Percentiles rank a stretch among this genome's conserved stretches.
phyloP scores from a whole-genome alignment of 2,113 vertebrate species.

The Regulus satrapa region DNA sequence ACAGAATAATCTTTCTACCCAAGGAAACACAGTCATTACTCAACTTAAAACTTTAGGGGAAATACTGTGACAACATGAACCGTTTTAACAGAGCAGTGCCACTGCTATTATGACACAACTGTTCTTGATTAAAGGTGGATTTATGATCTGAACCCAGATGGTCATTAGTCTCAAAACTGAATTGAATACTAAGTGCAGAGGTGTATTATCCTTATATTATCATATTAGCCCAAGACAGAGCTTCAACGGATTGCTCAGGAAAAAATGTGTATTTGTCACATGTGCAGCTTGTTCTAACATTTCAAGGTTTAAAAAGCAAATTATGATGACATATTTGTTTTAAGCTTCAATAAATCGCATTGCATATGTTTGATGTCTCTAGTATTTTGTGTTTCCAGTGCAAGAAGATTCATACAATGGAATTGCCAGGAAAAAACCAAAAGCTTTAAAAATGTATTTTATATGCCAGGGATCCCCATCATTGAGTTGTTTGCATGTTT shows the following conservation, averaged over 20 bases:
- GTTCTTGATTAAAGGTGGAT: neutral
- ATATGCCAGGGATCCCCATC: neutral
- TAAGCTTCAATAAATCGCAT: conserved; percentile 55
- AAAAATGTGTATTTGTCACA: neutral
- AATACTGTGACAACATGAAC: neutral
- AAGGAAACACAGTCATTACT: neutral
- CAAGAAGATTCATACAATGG: neutral
- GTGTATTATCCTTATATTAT: neutral
- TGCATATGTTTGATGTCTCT: neutral
- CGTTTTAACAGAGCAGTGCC: neutral
- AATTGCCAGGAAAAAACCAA: neutral
- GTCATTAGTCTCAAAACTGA: neutral
- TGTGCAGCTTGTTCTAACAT: conserved; percentile 13
- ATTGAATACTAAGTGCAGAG: neutral
- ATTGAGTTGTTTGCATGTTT: neutral
- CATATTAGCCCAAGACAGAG: neutral
- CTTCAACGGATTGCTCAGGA: conserved; percentile 4
- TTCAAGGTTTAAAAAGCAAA: conserved; percentile 13
- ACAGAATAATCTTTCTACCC: neutral
- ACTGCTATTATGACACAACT: neutral
- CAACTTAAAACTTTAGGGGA: neutral
- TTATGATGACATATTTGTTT: neutral
- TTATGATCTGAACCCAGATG: neutral
- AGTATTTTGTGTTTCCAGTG: neutral
- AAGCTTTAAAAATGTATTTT: neutral